Percentiles rank a stretch among this genome's conserved stretches.
Conservation (phyloP, 2,888 invertebrate genomes). For the Amorpha juglandis region DNA sequence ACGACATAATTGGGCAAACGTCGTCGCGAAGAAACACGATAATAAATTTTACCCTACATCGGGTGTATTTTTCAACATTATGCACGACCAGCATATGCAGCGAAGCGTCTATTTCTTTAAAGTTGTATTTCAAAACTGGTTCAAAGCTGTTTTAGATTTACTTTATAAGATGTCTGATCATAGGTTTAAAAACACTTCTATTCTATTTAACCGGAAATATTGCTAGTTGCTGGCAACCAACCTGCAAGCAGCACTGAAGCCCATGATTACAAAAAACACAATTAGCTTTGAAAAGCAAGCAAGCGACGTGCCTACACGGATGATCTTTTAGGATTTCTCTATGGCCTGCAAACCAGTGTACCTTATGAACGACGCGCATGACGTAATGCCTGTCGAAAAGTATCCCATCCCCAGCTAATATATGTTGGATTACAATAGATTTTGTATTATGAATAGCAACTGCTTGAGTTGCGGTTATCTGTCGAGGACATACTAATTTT, state of each 20-base stretch:
- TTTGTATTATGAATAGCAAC: too few relatives aligned
- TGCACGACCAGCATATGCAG: conserved; percentile 1
- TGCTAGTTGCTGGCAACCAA: too few relatives aligned
- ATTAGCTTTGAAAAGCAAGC: neutral
- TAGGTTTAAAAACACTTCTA: too few relatives aligned
- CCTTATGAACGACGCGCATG: neutral
- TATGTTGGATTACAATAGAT: too few relatives aligned
- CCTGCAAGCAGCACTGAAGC: neutral
- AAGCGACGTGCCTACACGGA: conserved; percentile 7
- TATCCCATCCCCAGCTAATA: too few relatives aligned
- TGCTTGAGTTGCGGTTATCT: too few relatives aligned
- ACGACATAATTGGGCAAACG: conserved; percentile 27
- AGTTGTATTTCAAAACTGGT: neutral
- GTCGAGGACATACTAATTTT: too few relatives aligned
- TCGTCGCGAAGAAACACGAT: conserved; percentile 25
- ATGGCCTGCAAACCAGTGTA: conserved; percentile 1
- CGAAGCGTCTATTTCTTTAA: neutral
- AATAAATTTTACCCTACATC: conserved; percentile 6
- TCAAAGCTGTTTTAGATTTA: neutral
- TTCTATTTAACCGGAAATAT: too few relatives aligned
- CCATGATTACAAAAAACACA: neutral
- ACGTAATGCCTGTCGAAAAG: neutral
- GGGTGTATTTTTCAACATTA: conserved; percentile 1
- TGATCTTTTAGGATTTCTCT: conserved; percentile 1
- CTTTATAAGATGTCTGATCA: too few relatives aligned